Conservation (phyloP, 2,888 invertebrate genomes). For the Beris morrisii region DNA sequence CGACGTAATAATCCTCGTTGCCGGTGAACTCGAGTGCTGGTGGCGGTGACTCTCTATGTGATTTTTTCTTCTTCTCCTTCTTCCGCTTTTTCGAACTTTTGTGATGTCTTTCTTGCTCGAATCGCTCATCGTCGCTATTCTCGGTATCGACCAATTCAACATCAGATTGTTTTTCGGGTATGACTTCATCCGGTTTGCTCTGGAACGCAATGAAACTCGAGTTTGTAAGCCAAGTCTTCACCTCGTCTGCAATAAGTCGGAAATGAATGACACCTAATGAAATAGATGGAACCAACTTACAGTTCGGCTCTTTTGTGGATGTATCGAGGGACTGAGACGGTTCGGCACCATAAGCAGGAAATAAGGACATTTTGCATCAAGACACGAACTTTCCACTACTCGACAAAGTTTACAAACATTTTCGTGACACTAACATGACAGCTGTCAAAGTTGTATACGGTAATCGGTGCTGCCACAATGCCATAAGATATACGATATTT, state of each 20-base stretch:
- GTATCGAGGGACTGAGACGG: not conserved
- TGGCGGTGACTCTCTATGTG: not conserved
- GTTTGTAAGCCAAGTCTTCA: conserved; percentile 41
- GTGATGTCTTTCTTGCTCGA: not conserved
- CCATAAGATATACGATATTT: no score
- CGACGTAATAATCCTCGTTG: conserved; percentile 62
- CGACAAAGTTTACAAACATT: not conserved
- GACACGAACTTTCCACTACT: no score
- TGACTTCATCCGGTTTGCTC: not conserved
- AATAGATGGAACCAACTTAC: not conserved
- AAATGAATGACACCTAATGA: not conserved
- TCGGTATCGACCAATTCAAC: no score
- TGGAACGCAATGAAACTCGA: conserved; percentile 38
- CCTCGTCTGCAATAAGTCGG: conserved; percentile 11
- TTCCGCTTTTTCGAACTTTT: conserved; percentile 7
- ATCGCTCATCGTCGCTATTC: not conserved
- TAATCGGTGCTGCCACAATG: no score
- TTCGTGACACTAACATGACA: not conserved
- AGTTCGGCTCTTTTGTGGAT: conserved; percentile 2
- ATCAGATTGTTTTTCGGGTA: conserved; percentile 8
- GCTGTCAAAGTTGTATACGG: no score
- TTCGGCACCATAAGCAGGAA: conserved; percentile 40
- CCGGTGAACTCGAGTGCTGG: conserved; percentile 46
- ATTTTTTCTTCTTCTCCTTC: conserved; percentile 28
- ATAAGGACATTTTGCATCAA: conserved; percentile 40